Conservation (phyloP, 2,888 invertebrate genomes). For the Drosophila vallismaia region DNA sequence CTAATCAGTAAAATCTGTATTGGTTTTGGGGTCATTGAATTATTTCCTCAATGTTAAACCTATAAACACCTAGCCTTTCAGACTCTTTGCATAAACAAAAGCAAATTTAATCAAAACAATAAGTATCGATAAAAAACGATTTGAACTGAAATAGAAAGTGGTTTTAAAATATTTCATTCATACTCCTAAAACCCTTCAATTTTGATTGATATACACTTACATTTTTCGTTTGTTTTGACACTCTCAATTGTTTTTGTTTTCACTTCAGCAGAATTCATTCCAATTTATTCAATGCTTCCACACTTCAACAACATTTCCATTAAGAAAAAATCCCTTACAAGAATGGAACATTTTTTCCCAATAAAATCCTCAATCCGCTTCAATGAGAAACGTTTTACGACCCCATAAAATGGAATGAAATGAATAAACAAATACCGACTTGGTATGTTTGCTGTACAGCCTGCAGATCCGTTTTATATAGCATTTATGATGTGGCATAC, state of each 20-base stretch:
- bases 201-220: background rate
- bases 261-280: constrained; percentile 1
- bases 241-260: background rate
- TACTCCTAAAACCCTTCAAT: background rate
- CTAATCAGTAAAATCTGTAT: background rate
- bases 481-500: constrained; percentile 23
- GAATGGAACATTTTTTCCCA: constrained; percentile 18
- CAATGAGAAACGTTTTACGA: constrained; percentile 36
- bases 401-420: constrained; percentile 32
- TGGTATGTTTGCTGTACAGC: constrained; percentile 13
- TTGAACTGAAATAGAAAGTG: background rate
- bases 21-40: background rate
- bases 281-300: constrained; percentile 21
- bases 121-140: background rate
- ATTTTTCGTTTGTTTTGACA: background rate
- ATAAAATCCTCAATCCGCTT: constrained; percentile 35
- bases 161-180: background rate
- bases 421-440: constrained; percentile 32
- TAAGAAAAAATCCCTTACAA: constrained; percentile 21
- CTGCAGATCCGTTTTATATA: constrained; percentile 5
- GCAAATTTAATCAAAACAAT: constrained; percentile 19
- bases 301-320: constrained; percentile 28
- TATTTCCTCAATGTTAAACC: background rate
- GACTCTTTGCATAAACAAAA: constrained; percentile 16
- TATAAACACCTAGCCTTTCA: constrained; percentile 24